Evolutionary conservation across 2,113 vertebrate species (phyloP).

Genomic region (Syngnathus scovelli): DNA sequence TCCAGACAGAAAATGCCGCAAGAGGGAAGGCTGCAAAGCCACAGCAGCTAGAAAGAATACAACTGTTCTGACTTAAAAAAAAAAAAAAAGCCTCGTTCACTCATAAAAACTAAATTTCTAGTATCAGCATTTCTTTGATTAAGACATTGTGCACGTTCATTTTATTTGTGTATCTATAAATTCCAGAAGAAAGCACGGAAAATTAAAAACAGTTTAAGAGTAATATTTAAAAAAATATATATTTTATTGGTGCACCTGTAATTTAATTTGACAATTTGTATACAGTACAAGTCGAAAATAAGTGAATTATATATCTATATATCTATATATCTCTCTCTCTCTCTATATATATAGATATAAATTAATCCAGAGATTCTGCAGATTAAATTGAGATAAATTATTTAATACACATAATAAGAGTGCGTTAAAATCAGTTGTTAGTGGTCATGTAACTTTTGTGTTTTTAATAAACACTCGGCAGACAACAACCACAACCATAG

Average conservation of each 20-base stretch:
- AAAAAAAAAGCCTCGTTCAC: not conserved
- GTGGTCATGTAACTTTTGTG: not conserved
- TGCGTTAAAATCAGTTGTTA: not conserved
- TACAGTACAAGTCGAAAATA: no score
- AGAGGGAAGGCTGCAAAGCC: conserved; percentile 58
- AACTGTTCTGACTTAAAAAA: conserved; percentile 27
- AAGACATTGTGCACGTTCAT: not conserved
- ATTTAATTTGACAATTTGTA: not conserved
- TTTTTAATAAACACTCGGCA: not conserved
- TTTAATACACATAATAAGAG: not conserved
- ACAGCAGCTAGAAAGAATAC: conserved; percentile 62
- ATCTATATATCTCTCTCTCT: no score
- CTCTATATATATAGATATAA: no score
- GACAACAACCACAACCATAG: not conserved
- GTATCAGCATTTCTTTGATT: not conserved
- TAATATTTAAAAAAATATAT: not conserved
- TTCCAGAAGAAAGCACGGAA: not conserved
- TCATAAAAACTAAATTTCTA: not conserved
- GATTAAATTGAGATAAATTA: no score
- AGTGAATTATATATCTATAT: no score
- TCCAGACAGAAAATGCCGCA: conserved; percentile 57
- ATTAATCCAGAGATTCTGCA: no score
- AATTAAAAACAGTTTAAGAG: not conserved
- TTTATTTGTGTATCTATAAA: not conserved
- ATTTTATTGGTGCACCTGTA: not conserved